A percentile compares a stretch with the other conserved stretches of the same genome.
Conservation (phyloP, 2,888 invertebrate genomes). For the Lithosia quadra region DNA sequence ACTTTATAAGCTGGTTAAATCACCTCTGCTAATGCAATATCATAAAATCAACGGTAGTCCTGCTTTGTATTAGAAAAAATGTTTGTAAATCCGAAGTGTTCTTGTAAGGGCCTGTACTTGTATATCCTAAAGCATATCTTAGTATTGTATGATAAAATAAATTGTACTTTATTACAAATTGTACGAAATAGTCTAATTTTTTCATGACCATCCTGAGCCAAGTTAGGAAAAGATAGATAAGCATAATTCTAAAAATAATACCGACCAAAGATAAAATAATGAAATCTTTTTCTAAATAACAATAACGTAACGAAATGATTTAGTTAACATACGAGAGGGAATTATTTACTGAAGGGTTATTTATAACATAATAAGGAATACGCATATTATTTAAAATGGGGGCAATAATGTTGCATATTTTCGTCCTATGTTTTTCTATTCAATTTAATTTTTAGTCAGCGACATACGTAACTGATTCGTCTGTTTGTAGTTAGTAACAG, state of each 20-base stretch:
- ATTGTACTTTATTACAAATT: not conserved
- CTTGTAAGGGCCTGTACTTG: not conserved
- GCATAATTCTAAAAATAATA: not conserved
- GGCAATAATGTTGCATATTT: not conserved
- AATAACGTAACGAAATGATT: not conserved
- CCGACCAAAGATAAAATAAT: not conserved
- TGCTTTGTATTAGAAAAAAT: not conserved
- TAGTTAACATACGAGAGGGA: not conserved
- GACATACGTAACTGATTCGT: no score
- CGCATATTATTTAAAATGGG: not conserved
- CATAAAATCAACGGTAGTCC: not conserved
- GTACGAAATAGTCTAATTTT: not conserved
- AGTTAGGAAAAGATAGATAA: not conserved
- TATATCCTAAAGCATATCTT: not conserved
- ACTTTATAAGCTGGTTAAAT: not conserved
- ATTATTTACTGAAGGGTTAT: not conserved
- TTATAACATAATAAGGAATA: not conserved
- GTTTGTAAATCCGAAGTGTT: conserved; percentile 6
- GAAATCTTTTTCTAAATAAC: not conserved
- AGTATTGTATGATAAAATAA: not conserved
- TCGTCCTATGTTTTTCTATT: no score
- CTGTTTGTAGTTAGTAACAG: no score
- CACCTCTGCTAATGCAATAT: not conserved
- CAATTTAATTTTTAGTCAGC: no score
- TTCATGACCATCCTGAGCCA: not conserved